These are phyloP conservation scores for Erebia ligea DNA, from an alignment of 2,888 invertebrate genomes.

Conservation along the genomic window DNA sequence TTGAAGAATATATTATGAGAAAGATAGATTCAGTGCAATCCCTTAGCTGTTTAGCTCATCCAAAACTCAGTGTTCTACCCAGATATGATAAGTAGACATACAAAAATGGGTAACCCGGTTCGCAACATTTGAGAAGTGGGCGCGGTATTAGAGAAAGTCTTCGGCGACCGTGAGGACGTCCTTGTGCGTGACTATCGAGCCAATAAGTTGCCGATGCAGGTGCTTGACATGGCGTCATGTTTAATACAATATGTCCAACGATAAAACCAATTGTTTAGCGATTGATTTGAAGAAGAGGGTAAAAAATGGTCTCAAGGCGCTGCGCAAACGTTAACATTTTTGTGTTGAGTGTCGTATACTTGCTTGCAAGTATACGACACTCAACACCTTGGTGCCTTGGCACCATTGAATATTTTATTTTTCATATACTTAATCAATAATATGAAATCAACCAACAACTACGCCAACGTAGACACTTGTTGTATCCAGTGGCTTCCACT, in stretches of 20 bases:
- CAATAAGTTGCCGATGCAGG: slow-evolving; percentile 20
- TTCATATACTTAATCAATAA: no score
- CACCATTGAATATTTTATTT: no score
- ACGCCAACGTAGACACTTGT: no score
- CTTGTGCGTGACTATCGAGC: slow-evolving; percentile 51
- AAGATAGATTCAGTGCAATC: no score
- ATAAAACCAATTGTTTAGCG: not conserved
- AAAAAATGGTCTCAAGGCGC: not conserved
- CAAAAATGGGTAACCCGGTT: slow-evolving; percentile 71
- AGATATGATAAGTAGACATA: slow-evolving; percentile 55
- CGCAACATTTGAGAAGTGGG: slow-evolving; percentile 63
- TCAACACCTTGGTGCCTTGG: no score
- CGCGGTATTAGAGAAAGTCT: slow-evolving; percentile 67
- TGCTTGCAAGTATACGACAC: no score
- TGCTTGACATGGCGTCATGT: slow-evolving; percentile 21
- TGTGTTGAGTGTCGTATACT: no score
- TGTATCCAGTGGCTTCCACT: no score
- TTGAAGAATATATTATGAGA: no score
- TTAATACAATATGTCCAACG: slow-evolving; percentile 31
- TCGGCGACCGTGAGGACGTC: slow-evolving; percentile 51
- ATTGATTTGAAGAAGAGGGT: not conserved
- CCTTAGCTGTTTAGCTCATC: no score
- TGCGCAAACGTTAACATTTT: no score
- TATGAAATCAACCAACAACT: no score
- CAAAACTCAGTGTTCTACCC: slow-evolving; percentile 39